Conservation (phyloP, 2,888 invertebrate species). For the Platerodrilus igneus region DNA sequence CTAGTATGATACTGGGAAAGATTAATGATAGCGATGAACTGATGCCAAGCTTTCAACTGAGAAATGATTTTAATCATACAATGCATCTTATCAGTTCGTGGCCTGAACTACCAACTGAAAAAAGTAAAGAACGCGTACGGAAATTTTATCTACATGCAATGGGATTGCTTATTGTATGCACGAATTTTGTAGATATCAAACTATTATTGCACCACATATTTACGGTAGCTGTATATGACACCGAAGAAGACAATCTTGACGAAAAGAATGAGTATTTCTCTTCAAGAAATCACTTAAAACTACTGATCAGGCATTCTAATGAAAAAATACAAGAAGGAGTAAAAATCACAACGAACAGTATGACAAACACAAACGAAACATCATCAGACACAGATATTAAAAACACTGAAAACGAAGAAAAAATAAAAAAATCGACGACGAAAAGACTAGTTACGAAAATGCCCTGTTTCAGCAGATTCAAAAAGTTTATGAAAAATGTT, state of each 20-base stretch:
- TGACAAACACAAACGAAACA: no score
- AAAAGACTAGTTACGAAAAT: background rate
- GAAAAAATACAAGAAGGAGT: no score
- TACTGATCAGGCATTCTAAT: no score
- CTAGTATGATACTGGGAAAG: background rate
- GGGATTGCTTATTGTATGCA: background rate
- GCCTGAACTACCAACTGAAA: background rate
- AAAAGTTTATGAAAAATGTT: no score
- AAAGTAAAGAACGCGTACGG: background rate
- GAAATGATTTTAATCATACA: conserved; percentile 5
- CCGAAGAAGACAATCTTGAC: no score
- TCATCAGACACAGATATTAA: no score
- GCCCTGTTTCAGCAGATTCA: no score
- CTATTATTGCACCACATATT: conserved; percentile 1
- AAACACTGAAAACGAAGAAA: conserved; percentile 4
- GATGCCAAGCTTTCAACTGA: conserved; percentile 2
- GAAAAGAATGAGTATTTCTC: no score
- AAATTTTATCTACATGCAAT: background rate
- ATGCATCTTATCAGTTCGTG: conserved; percentile 3
- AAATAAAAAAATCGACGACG: background rate
- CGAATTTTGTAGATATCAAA: conserved; percentile 3
- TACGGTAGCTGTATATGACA: background rate
- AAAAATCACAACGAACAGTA: no score
- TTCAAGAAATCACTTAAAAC: no score
- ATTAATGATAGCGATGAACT: background rate